These are phyloP conservation scores for Colaptes auratus DNA, from an alignment of 2,113 vertebrate genomes.

Conservation along the genomic window DNA sequence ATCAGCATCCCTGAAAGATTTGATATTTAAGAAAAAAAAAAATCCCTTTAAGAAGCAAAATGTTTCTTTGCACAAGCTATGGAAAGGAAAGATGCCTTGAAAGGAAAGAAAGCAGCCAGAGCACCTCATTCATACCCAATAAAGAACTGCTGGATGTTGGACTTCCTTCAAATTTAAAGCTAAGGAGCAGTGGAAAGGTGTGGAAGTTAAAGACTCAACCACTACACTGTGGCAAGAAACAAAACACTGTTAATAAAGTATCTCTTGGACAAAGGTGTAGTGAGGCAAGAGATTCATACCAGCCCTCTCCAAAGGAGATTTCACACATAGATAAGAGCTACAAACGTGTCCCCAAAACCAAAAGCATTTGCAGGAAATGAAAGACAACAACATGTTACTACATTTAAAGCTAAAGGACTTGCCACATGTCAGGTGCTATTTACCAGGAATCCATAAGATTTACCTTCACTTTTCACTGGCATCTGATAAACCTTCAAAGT, in stretches of 20 bases:
- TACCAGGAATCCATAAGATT: not conserved
- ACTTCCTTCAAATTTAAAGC: not conserved
- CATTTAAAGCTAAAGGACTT: not conserved
- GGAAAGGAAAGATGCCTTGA: not conserved
- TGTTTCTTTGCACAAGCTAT: not conserved
- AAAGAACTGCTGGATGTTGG: not conserved
- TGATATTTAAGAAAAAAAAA: not conserved
- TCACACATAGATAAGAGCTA: not conserved
- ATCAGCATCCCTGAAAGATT: not conserved
- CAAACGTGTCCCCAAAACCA: not conserved
- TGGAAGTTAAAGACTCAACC: not conserved
- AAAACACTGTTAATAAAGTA: not conserved
- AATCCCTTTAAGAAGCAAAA: not conserved
- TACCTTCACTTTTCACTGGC: slow-evolving; percentile 51
- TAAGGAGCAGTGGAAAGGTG: not conserved
- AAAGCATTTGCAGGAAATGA: not conserved
- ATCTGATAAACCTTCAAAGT: slow-evolving; percentile 41
- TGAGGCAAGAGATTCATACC: not conserved
- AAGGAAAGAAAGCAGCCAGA: not conserved
- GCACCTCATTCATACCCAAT: not conserved
- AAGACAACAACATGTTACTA: not conserved
- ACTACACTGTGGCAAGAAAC: not conserved
- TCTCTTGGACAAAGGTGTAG: not conserved
- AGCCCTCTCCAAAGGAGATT: not conserved
- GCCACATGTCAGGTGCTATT: not conserved